Conservation (phyloP, 2,888 invertebrate genomes). For the Xestia c-nigrum region DNA sequence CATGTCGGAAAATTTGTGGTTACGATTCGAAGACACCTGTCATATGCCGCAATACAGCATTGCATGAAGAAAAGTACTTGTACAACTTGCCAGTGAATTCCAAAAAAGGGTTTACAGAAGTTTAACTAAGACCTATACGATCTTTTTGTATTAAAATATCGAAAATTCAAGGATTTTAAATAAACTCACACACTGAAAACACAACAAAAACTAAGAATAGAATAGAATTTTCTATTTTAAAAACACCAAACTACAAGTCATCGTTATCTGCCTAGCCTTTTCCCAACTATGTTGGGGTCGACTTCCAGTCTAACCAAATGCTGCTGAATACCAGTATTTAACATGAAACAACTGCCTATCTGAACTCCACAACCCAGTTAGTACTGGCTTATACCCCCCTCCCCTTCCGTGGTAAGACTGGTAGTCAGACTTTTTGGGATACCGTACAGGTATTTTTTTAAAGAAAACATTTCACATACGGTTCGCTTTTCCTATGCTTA, state of each 20-base stretch:
- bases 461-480: not conserved
- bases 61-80: not conserved
- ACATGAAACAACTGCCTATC: no score
- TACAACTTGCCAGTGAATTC: not conserved
- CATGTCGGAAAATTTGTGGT: conserved; percentile 14
- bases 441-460: not conserved
- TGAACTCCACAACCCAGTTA: no score
- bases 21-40: conserved; percentile 31
- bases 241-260: not conserved
- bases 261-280: no score
- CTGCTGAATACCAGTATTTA: no score
- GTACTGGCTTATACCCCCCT: no score
- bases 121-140: not conserved
- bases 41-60: conserved; percentile 2
- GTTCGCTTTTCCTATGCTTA: not conserved
- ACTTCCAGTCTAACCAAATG: no score
- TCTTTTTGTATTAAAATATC: not conserved
- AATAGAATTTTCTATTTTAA: no score
- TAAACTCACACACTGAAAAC: not conserved
- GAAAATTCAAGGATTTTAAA: not conserved
- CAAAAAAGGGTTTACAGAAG: not conserved
- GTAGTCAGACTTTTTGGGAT: no score
- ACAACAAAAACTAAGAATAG: not conserved
- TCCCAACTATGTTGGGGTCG: no score
- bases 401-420: no score